phyloP scores from a whole-genome alignment of 64 coral and sea anemone genomes.

The Cladopsammia gracilis region DNA sequence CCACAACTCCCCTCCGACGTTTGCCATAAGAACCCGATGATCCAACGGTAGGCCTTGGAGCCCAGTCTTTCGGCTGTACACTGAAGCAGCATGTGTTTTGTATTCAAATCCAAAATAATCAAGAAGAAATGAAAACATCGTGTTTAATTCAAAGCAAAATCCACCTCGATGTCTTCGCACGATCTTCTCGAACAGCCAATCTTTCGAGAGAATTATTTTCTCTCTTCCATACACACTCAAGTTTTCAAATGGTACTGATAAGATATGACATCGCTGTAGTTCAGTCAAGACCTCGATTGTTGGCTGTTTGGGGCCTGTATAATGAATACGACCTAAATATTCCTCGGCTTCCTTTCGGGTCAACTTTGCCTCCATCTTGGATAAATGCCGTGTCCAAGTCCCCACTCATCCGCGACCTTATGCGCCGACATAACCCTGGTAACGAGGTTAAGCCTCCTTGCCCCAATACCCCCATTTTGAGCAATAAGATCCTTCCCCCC shows the following conservation, averaged over 20 bases:
- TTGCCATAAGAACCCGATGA: background rate
- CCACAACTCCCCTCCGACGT: conserved; percentile 1
- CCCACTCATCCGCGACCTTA: too few species aligned
- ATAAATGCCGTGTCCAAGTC: background rate
- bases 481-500: too few species aligned
- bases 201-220: conserved; percentile 20
- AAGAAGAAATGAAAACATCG: conserved; percentile 48
- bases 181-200: conserved; percentile 70
- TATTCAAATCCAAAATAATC: conserved; percentile 45
- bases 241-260: conserved; percentile 68
- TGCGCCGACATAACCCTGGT: too few species aligned
- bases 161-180: conserved; percentile 64
- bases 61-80: background rate
- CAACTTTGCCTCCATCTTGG: background rate
- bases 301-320: conserved; percentile 9
- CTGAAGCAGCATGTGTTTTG: background rate
- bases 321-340: conserved; percentile 65
- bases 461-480: too few species aligned
- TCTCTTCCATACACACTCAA: conserved; percentile 60
- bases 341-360: background rate
- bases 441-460: too few species aligned
- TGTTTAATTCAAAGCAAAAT: conserved; percentile 72
- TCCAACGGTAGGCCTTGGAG: background rate
- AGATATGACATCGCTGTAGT: conserved; percentile 51
- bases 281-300: conserved; percentile 5